These are phyloP conservation scores for Plebejus anna DNA, from an alignment of 2,888 invertebrate genomes.

Conservation along the genomic window DNA sequence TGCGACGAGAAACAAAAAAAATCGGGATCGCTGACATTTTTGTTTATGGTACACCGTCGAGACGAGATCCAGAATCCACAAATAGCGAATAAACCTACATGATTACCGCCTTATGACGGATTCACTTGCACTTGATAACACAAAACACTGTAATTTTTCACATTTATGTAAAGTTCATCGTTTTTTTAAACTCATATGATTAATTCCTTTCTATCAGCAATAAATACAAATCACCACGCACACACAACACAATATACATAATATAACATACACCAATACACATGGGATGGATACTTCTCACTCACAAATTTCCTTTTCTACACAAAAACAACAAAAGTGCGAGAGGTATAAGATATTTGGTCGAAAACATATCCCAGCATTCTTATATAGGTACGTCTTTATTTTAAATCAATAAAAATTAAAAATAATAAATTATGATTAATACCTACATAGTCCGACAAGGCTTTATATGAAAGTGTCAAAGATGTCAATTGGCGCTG, in stretches of 20 bases:
- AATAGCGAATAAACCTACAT: slow-evolving; percentile 78
- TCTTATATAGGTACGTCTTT: not conserved
- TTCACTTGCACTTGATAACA: slow-evolving; percentile 76
- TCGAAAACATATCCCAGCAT: slow-evolving; percentile 42
- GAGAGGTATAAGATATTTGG: slow-evolving; percentile 46
- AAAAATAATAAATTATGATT: not conserved
- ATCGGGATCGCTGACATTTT: slow-evolving; percentile 81
- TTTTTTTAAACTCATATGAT: slow-evolving; percentile 72
- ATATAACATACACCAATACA: slow-evolving; percentile 56
- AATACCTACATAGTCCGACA: too few relatives aligned
- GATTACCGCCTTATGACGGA: slow-evolving; percentile 79
- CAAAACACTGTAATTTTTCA: slow-evolving; percentile 72
- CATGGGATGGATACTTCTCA: slow-evolving; percentile 51
- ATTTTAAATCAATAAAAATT: slow-evolving; percentile 9
- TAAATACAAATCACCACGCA: slow-evolving; percentile 81
- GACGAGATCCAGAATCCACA: slow-evolving; percentile 77
- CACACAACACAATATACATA: slow-evolving; percentile 78
- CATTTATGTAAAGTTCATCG: slow-evolving; percentile 76
- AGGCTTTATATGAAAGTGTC: too few relatives aligned
- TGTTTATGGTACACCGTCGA: slow-evolving; percentile 79
- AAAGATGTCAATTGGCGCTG: too few relatives aligned
- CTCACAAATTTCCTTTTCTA: slow-evolving; percentile 49
- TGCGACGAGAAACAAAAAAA: slow-evolving; percentile 77
- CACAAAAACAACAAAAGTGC: slow-evolving; percentile 50
- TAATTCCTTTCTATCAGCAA: slow-evolving; percentile 78